Evolutionary conservation across 2,888 invertebrate species (phyloP), one percentile per base, ranked within the genome.

Genomic region (Morpho helenor): DNA sequence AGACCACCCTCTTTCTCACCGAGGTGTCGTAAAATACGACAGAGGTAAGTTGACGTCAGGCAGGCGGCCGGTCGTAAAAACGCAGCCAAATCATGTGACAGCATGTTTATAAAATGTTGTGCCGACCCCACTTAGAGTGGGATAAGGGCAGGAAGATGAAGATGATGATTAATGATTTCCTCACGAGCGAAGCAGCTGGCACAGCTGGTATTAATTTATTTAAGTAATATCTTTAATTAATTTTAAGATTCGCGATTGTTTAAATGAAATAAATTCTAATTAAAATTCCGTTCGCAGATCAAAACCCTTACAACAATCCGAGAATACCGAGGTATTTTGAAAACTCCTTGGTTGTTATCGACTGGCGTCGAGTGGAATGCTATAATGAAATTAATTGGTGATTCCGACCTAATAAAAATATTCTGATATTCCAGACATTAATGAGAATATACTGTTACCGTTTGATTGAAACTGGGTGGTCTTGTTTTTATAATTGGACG

Each of bases 351-450:
- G 78, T 77, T 74, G 76, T 75, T 78, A 76, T 77, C 71, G 72
- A 79, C 77, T 78, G 78, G 74, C 80, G 79, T 77, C 70, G 74
- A 68, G 57, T 77, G 78, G 86, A 86, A 90, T 89, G 80, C 81
- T 75, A 76, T 89, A 88, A 87, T 87, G 84, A 87, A 84, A 87
- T 87, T 81, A 84, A 88, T 75, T 84, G 87, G 79, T 79, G 76
- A 80, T 81, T 84, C 79, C 76, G 77, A 76, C 68, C 72, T 75
- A 80, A 78, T 75, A 82, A 81, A 84, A 84, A 75, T 73, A 73
- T 73, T 74, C 71, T 74, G 74, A 75, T 71, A 71, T 74, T 73
- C 73, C 40, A 77, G 83, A 84, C 79, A 66, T 74, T 86, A 87
- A 88, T 87, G 81, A 87, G 78, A 77, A 87, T 84, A 79, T 83